Conservation (phyloP, 2,113 vertebrate genomes). For the Aspiorhynchus laticeps region DNA sequence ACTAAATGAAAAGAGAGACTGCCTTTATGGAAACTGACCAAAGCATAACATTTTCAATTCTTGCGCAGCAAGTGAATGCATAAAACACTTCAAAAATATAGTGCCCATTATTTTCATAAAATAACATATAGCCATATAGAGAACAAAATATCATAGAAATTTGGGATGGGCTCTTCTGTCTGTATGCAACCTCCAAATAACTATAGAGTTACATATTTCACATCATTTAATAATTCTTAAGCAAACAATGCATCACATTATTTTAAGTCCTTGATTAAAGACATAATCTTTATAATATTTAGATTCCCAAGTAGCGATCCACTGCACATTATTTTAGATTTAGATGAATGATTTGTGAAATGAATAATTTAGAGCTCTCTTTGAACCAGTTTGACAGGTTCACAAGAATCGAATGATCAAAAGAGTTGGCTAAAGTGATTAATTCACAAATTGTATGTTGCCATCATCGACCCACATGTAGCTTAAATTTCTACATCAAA, state of each 20-base stretch:
- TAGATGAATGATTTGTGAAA: too few relatives aligned
- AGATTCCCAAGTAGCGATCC: too few relatives aligned
- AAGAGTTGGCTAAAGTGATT: not conserved
- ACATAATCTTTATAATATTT: too few relatives aligned
- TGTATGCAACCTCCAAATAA: not conserved
- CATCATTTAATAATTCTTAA: not conserved
- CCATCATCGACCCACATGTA: too few relatives aligned
- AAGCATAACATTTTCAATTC: too few relatives aligned
- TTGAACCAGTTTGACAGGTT: not conserved
- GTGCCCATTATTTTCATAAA: not conserved
- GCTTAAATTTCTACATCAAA: not conserved
- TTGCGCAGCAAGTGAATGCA: not conserved
- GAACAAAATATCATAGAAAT: too few relatives aligned
- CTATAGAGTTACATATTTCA: not conserved
- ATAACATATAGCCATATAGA: not conserved
- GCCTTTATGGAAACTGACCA: not conserved
- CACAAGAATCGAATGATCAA: not conserved
- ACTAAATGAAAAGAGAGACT: too few relatives aligned
- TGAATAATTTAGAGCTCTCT: not conserved
- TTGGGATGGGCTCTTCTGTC: too few relatives aligned
- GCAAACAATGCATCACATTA: not conserved
- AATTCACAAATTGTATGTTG: not conserved
- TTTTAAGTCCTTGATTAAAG: too few relatives aligned
- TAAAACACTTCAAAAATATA: not conserved
- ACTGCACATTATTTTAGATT: too few relatives aligned